A percentile compares a stretch with the other conserved stretches of the same genome.
These are phyloP conservation scores for Nothocercus nigrocapillus DNA, from an alignment of 2,113 vertebrate species.

Conservation along the genomic window DNA sequence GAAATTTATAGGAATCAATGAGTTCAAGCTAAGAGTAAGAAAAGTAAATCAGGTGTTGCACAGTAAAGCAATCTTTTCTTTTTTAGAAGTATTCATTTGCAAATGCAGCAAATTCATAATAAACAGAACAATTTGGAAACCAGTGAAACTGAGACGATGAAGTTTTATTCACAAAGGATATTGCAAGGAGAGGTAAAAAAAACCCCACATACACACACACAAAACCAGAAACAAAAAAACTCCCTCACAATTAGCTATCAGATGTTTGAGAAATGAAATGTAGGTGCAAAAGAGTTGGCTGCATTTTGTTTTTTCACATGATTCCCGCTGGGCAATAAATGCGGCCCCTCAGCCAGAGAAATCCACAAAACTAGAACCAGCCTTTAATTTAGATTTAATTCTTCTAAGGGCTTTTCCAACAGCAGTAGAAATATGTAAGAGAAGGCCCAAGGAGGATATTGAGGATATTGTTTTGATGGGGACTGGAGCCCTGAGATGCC, in stretches of 20 bases:
- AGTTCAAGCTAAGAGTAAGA: neutral
- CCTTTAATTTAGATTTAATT: constrained; percentile 10
- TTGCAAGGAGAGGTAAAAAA: neutral
- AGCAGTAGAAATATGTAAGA: neutral
- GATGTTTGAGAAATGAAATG: neutral
- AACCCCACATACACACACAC: too few relatives aligned
- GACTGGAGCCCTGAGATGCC: neutral
- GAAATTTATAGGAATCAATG: neutral
- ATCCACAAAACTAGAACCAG: neutral
- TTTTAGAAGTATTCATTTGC: neutral
- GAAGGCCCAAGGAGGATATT: neutral
- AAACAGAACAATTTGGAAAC: neutral
- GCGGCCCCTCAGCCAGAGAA: neutral
- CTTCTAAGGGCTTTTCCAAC: neutral
- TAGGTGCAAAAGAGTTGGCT: neutral
- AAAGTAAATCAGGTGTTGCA: neutral
- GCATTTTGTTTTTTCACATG: neutral
- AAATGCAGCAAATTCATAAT: neutral
- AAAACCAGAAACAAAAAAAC: too few relatives aligned
- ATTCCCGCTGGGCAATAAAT: neutral
- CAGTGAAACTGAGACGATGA: neutral
- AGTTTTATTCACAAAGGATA: neutral
- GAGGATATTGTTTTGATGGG: neutral
- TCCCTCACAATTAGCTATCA: neutral
- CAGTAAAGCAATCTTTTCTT: neutral